phyloP scores from a whole-genome alignment of 2,797 vertebrate genomes.

The Pipistrellus pygmaeus region DNA sequence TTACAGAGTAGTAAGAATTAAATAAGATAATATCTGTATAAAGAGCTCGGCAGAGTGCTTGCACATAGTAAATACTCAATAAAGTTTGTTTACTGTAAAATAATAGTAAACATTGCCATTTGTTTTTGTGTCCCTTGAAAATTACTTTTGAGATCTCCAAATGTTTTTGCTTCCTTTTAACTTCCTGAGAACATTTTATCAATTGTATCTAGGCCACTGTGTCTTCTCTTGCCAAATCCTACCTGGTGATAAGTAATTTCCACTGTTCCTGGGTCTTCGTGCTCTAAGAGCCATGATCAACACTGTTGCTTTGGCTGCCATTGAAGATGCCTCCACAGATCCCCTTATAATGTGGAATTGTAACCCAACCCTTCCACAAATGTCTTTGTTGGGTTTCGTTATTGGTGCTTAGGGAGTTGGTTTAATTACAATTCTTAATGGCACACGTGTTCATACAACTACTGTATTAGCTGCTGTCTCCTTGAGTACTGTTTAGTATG shows the following conservation, averaged over 20 bases:
- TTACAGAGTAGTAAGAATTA: background rate
- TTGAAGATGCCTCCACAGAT: background rate
- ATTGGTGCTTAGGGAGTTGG: conserved; percentile 69
- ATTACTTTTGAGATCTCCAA: conserved; percentile 30
- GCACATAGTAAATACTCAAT: background rate
- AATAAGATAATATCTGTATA: background rate
- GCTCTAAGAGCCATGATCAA: background rate
- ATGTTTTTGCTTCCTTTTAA: conserved; percentile 38
- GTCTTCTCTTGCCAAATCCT: conserved; percentile 15
- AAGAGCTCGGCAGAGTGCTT: background rate
- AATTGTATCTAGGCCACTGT: background rate
- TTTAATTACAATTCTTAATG: conserved; percentile 79
- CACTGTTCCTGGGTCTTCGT: background rate
- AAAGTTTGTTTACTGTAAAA: conserved; percentile 48
- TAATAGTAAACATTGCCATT: conserved; percentile 41
- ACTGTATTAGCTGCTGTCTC: conserved; percentile 66
- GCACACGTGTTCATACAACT: conserved; percentile 75
- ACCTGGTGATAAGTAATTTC: background rate
- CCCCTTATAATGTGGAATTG: background rate
- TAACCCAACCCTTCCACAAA: background rate
- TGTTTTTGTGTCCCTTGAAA: conserved; percentile 44
- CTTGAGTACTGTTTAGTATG: conserved; percentile 71
- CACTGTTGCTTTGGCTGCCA: background rate
- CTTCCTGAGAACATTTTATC: background rate
- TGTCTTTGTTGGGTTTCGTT: conserved; percentile 66